A percentile compares a stretch with the other conserved stretches of the same genome.
phyloP scores from a whole-genome alignment of 2,888 invertebrate genomes.

The Meteorus colon region DNA sequence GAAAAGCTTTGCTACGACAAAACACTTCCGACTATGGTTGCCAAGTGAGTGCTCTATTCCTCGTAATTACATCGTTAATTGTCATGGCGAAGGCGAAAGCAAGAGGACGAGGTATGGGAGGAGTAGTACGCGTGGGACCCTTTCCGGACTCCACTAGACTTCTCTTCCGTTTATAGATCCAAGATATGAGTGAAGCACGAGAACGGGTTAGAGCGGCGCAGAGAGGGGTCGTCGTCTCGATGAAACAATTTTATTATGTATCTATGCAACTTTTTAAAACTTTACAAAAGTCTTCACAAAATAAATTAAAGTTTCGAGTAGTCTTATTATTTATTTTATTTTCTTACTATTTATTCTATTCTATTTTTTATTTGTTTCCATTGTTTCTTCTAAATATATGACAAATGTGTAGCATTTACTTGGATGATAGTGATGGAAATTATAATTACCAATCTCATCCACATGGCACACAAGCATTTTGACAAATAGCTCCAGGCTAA shows the following conservation, averaged over 20 bases:
- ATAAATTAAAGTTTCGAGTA: neutral
- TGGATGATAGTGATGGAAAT: conserved; percentile 2
- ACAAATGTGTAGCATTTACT: neutral
- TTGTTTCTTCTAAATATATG: neutral
- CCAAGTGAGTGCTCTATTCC: conserved; percentile 31
- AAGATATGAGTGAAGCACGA: neutral
- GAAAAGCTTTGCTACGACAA: conserved; percentile 14
- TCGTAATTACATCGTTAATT: conserved; percentile 38
- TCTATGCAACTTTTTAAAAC: neutral
- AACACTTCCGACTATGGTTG: conserved; percentile 27
- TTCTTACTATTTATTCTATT: neutral
- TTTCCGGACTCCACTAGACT: neutral
- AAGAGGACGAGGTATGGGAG: neutral
- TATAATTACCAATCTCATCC: conserved; percentile 15
- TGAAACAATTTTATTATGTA: neutral
- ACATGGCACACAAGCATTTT: conserved; percentile 36
- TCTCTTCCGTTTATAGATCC: neutral
- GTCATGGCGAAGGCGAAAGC: conserved; percentile 13
- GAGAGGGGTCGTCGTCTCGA: neutral
- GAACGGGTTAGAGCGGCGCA: neutral
- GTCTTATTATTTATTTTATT: neutral
- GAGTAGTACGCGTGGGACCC: conserved; percentile 8
- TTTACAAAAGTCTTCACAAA: neutral
- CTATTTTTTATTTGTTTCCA: neutral
- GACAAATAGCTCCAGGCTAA: conserved; percentile 59